phyloP scores from a whole-genome alignment of 2,113 vertebrate species.

The Alexandromys fortis region DNA sequence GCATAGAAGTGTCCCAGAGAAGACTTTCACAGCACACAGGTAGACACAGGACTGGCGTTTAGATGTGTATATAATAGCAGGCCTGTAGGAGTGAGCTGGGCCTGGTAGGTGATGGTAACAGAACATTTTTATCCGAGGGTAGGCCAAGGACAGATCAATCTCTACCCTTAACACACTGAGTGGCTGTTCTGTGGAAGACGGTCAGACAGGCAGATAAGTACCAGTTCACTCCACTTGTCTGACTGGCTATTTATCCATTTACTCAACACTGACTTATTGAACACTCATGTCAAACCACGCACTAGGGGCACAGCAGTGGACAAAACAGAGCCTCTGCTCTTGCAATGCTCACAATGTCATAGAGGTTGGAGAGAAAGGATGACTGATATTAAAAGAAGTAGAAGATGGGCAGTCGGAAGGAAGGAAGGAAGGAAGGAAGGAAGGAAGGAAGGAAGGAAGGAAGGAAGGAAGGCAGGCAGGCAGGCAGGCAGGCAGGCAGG shows the following conservation, averaged over 20 bases:
- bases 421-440: no score
- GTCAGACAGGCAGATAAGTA: not conserved
- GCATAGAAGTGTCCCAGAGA: not conserved
- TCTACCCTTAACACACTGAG: not conserved
- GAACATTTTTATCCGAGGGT: not conserved
- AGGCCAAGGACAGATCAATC: not conserved
- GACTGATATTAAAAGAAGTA: not conserved
- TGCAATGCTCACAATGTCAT: not conserved
- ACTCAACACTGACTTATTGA: not conserved
- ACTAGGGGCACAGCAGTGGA: not conserved
- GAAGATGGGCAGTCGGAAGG: not conserved
- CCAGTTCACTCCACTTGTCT: not conserved
- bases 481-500: no score
- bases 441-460: no score
- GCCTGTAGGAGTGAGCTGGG: not conserved
- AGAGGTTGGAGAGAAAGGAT: not conserved
- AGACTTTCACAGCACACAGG: not conserved
- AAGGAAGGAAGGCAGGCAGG: no score
- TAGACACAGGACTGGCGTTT: not conserved
- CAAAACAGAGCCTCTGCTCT: not conserved
- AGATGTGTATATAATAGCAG: not conserved
- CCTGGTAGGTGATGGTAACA: not conserved
- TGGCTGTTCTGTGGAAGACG: not conserved
- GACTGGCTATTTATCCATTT: not conserved
- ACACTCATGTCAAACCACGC: not conserved